Conservation (phyloP, 2,797 vertebrate species). For the Bovichtus variegatus region DNA sequence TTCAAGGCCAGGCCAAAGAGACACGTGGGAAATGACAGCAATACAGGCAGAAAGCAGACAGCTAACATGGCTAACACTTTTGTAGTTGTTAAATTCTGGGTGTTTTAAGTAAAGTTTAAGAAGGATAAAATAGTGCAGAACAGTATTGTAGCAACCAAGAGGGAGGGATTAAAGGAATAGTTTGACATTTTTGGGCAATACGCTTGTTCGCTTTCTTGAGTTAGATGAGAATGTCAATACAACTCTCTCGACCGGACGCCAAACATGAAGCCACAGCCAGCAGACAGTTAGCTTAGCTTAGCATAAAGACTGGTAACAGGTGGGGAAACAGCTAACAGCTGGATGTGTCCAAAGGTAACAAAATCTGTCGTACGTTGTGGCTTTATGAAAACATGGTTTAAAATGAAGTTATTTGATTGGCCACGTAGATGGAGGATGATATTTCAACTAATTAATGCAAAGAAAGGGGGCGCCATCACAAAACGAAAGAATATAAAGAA, state of each 20-base stretch:
- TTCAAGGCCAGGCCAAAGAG: constrained; percentile 68
- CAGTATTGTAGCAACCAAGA: constrained; percentile 28
- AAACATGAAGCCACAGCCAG: background rate
- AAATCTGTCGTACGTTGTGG: background rate
- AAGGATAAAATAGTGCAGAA: constrained; percentile 33
- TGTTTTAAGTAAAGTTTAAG: constrained; percentile 14
- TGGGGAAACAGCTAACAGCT: background rate
- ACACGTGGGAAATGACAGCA: constrained; percentile 62
- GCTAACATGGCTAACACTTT: constrained; percentile 21
- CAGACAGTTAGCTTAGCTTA: background rate
- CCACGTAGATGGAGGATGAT: too few species aligned
- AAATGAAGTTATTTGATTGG: background rate
- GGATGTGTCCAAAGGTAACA: too few species aligned
- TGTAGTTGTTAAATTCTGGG: background rate
- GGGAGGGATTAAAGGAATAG: constrained; percentile 25
- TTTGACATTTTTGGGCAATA: constrained; percentile 37
- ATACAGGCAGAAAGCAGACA: constrained; percentile 57
- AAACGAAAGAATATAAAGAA: background rate
- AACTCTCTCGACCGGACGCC: background rate
- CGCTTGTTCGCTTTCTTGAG: background rate
- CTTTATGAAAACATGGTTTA: background rate
- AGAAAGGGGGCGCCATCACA: background rate
- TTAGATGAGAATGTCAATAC: background rate
- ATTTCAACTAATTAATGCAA: background rate
- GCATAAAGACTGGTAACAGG: background rate